phyloP scores from a whole-genome alignment of 1,140 invertebrate species.

The Caenorhabditis latens region DNA sequence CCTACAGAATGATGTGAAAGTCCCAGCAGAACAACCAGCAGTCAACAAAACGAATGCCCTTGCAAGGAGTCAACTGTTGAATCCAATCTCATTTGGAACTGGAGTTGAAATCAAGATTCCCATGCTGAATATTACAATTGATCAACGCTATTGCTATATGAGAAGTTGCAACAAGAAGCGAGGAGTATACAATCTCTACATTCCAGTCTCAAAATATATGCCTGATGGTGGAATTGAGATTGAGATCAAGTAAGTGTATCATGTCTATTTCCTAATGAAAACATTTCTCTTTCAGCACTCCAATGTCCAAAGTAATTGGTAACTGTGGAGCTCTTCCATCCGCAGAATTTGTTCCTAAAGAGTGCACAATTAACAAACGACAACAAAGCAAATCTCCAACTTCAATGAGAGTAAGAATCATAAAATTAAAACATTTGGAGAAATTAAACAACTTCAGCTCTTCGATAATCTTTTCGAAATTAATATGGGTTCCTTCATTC shows the following conservation, averaged over 20 bases:
- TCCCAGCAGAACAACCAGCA: neutral
- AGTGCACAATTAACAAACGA: slow-evolving; percentile 12
- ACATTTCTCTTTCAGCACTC: slow-evolving; percentile 16
- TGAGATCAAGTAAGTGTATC: slow-evolving; percentile 69
- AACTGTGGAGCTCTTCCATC: slow-evolving; percentile 49
- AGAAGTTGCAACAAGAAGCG: slow-evolving; percentile 68
- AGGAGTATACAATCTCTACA: slow-evolving; percentile 74
- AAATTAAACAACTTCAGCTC: slow-evolving; percentile 66
- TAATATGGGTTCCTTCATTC: slow-evolving; percentile 70
- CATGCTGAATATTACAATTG: slow-evolving; percentile 72
- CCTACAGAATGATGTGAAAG: neutral
- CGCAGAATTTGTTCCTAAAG: slow-evolving; percentile 10
- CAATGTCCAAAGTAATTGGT: slow-evolving; percentile 18
- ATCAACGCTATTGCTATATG: slow-evolving; percentile 72
- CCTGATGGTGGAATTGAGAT: slow-evolving; percentile 71
- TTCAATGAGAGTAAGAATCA: slow-evolving; percentile 29
- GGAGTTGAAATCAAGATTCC: slow-evolving; percentile 60
- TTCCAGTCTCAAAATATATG: slow-evolving; percentile 74
- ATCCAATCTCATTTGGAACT: slow-evolving; percentile 9
- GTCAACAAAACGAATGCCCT: slow-evolving; percentile 18
- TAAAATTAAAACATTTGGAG: neutral
- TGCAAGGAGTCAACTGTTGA: neutral
- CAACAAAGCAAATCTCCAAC: slow-evolving; percentile 17
- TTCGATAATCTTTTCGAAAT: slow-evolving; percentile 72
- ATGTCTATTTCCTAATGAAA: neutral